Base-by-base conservation (phyloP, 2,888 invertebrate genomes). In the Cheilosia grossa region DNA sequence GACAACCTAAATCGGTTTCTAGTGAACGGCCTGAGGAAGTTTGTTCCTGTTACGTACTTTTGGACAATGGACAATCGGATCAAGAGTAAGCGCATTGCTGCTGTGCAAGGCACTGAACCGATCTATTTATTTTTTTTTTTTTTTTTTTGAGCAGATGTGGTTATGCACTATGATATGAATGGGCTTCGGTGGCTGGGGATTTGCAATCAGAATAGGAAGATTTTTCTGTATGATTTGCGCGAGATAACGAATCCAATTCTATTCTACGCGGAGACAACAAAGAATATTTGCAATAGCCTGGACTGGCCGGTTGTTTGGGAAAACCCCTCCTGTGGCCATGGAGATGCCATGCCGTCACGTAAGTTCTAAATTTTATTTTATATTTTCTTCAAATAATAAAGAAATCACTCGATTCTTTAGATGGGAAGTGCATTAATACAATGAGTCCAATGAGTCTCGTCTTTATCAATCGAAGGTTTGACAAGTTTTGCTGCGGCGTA, bases 31-130 rank as follows among this genome's bases (percentile, higher is more conserved):
- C 88, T 91, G 9, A 88, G 89, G 7, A 88, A 91, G 54, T 89
- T 94, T 72, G 90, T 93, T 79, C 94, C 95, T 0, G 91, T 92
- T 73, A 91, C 92, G 75, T 91, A 91, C 79, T 81, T 81, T 54
- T 85, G 81, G 75, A 72, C 81, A 3, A 54, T 24, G 49, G 85
- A 85, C 7, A 59, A 61, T 21, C 69, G 72, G 4, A 63, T 85
- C 21, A 67, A 49, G n/a, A 6, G 85, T 85, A 44, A 72, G 72
- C 30, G 67, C 30, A 7, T 27, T 61, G 24, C 15, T 9, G 10
- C 54, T 7, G 2, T 27, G 7, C 15, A 17, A 24, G 5, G n/a
- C 53, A 47, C 37, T 44, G 15, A 15, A 30, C 5, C 30, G 40
- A 54, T 17, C 19, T 51, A 5, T 72, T n/a, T n/a, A n/a, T n/a